phyloP scores from a whole-genome alignment of 2,888 invertebrate genomes.

The Notocelia uddmanniana region DNA sequence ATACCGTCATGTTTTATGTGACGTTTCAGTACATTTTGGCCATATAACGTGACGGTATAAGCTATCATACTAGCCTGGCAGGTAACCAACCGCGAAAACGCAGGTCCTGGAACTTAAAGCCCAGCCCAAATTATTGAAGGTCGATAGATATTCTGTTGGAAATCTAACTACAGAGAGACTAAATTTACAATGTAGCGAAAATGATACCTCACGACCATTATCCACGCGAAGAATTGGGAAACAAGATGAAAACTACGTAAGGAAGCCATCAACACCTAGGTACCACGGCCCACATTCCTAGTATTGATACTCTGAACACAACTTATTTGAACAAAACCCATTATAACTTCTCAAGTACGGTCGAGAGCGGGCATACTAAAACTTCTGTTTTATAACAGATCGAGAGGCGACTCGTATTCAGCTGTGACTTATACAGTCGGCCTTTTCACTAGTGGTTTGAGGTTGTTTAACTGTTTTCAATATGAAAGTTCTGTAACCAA shows the following conservation, averaged over 20 bases:
- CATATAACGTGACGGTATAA: too few relatives aligned
- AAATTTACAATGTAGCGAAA: too few relatives aligned
- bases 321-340: conserved; percentile 33
- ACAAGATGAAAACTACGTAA: background rate
- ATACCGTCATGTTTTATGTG: too few relatives aligned
- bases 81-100: too few relatives aligned
- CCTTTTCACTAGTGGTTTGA: background rate
- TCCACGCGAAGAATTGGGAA: too few relatives aligned
- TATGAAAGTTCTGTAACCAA: background rate
- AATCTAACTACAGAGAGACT: too few relatives aligned
- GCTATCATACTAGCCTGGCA: too few relatives aligned
- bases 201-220: too few relatives aligned
- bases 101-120: too few relatives aligned
- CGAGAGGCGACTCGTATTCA: conserved; percentile 13
- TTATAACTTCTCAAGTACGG: conserved; percentile 28
- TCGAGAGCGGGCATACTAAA: conserved; percentile 16
- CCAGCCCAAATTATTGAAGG: too few relatives aligned
- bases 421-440: background rate
- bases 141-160: too few relatives aligned
- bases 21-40: too few relatives aligned
- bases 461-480: background rate
- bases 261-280: background rate
- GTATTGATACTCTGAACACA: conserved; percentile 28
- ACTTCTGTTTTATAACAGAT: conserved; percentile 28
- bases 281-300: conserved; percentile 2